Evolutionary conservation across 2,888 invertebrate genomes (phyloP).

Genomic region (Deroplatys truncata): DNA sequence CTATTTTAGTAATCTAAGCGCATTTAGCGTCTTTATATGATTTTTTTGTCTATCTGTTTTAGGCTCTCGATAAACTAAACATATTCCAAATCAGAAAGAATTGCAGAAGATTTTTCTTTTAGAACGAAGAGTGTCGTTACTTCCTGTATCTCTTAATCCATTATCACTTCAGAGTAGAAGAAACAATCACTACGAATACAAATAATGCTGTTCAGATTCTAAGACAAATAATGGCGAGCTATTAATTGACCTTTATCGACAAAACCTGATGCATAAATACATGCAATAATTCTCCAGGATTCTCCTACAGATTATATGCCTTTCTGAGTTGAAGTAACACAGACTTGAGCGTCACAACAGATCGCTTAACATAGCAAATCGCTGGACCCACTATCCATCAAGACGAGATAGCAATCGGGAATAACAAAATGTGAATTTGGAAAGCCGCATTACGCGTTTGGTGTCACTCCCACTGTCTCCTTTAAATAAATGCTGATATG

Average conservation of each 20-base stretch:
- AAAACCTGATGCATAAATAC: not conserved
- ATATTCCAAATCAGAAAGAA: too few species aligned
- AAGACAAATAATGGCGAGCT: not conserved
- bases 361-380: not conserved
- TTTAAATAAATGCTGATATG: not conserved
- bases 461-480: not conserved
- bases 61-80: too few species aligned
- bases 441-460: not conserved
- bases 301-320: not conserved
- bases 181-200: too few species aligned
- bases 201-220: too few species aligned
- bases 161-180: too few species aligned
- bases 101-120: too few species aligned
- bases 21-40: too few species aligned
- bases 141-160: too few species aligned
- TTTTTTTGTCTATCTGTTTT: too few species aligned
- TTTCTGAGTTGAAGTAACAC: not conserved
- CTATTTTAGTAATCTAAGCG: too few species aligned
- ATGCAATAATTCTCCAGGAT: not conserved
- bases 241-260: not conserved
- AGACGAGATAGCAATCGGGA: not conserved
- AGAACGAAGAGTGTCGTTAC: too few species aligned
- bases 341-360: not conserved
- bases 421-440: not conserved
- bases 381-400: not conserved